Evolutionary conservation across 2,888 invertebrate genomes (phyloP), one percentile per base, ranked within the genome.

Genomic region (Tetheella fluctuosa): DNA sequence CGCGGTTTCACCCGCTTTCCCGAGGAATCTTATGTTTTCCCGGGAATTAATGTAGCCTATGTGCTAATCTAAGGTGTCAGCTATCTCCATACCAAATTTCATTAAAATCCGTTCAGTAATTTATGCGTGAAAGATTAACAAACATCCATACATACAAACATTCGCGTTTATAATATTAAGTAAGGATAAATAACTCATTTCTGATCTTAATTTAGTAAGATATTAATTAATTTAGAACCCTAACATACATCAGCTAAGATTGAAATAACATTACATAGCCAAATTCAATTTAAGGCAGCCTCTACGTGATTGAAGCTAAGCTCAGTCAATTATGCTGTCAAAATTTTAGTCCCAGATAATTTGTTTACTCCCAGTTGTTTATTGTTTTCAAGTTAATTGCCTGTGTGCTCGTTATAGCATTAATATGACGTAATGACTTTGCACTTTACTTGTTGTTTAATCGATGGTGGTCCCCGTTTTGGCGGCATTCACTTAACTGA

Each of bases 391-490:
- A 20, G 48, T 48, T 48, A 48, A 48, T 48, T 48, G 48, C 10
- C 7, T 48, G 48, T 48, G 48, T n/a, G 48, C 48, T 48, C 48
- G 48, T 48, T 48, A 48, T n/a, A n/a, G 48, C 48, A 20, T 48
- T 48, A 20, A 48, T 48, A 48, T 48, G 15, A 48, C 48, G 20
- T 10, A 20, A 48, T 48, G 48, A 48, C 17, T 48, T 42, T 20
- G 48, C 48, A 20, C 17, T 48, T 48, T 48, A 42, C 42, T 42
- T 42, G 48, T 48, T 48, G 10, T 20, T n/a, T 20, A 10, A 10
- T 48, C 42, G 17, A 20, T 20, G 8, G 7, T 42, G 2, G n/a
- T 39, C 39, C 39, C n/a, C n/a, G 34, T 34, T 13, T 34, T 13
- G 0, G 34, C 13, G 2, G 4, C 13, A 42, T 42, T 7, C 17